Evolutionary conservation across 1,140 invertebrate species (phyloP).

Genomic region (Metopolophium dirhodum): DNA sequence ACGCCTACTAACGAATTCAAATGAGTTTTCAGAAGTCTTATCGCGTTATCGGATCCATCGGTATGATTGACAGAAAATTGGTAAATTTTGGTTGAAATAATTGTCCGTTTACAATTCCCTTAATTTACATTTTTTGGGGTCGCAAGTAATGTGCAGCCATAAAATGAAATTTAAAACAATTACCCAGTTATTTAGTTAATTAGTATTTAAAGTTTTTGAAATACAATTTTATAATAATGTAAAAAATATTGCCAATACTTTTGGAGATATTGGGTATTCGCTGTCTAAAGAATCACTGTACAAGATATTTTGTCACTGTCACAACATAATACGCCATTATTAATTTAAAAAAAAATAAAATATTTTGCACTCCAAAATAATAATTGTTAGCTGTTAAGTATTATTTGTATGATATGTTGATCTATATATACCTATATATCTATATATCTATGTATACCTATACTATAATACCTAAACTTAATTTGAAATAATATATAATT

Average conservation of each 20-base stretch:
- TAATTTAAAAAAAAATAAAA: neutral
- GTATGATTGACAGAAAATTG: no score
- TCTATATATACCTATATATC: no score
- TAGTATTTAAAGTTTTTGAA: neutral
- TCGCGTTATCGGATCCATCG: no score
- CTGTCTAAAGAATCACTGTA: neutral
- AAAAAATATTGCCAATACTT: neutral
- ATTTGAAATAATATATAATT: neutral
- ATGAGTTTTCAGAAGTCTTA: no score
- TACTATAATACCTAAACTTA: no score
- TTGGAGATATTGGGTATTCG: neutral
- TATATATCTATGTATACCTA: no score
- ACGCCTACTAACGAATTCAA: no score
- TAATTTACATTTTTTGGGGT: neutral
- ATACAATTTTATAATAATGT: neutral
- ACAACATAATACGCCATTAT: neutral
- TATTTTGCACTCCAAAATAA: neutral
- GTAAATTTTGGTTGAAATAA: no score
- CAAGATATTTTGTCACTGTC: neutral
- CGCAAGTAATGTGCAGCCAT: neutral
- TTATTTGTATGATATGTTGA: neutral
- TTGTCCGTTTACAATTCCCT: neutral
- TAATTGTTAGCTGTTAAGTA: neutral
- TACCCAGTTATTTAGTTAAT: neutral
- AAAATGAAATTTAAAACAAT: neutral